Evolutionary conservation across 2,113 vertebrate genomes (phyloP).

Genomic region (Panthera uncia): DNA sequence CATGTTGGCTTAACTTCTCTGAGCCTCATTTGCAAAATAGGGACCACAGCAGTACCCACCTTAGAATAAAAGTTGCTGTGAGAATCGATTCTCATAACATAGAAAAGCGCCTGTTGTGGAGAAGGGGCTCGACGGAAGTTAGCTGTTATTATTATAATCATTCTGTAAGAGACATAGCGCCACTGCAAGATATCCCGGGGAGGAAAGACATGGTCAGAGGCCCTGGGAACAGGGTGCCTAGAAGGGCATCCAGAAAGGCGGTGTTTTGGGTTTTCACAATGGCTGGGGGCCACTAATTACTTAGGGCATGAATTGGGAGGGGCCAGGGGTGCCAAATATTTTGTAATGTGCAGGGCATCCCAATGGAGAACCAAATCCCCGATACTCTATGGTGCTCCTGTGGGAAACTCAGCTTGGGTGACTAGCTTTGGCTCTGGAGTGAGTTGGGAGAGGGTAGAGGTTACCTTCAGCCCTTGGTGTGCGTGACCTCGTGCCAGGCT

Average conservation of each 20-base stretch:
- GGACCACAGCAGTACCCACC: neutral
- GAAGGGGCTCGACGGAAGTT: neutral
- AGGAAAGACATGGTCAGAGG: neutral
- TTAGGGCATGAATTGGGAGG: neutral
- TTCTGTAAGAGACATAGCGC: neutral
- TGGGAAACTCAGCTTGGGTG: neutral
- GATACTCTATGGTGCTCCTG: fast-evolving
- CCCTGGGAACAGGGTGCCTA: neutral
- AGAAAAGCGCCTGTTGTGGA: neutral
- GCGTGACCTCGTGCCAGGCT: fast-evolving
- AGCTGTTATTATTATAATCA: neutral
- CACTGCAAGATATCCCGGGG: neutral
- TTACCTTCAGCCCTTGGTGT: neutral
- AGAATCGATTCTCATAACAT: neutral
- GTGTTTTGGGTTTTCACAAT: neutral
- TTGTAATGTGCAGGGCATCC: neutral
- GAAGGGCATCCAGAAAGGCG: neutral
- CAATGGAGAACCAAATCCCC: neutral
- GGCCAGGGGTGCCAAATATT: neutral
- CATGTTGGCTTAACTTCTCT: neutral
- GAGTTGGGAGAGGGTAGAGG: neutral
- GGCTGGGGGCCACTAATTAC: neutral
- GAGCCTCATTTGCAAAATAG: neutral
- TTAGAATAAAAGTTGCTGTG: neutral
- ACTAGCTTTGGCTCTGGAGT: neutral